Conservation (phyloP, 2,797 vertebrate species). For the Lerista edwardsae region DNA sequence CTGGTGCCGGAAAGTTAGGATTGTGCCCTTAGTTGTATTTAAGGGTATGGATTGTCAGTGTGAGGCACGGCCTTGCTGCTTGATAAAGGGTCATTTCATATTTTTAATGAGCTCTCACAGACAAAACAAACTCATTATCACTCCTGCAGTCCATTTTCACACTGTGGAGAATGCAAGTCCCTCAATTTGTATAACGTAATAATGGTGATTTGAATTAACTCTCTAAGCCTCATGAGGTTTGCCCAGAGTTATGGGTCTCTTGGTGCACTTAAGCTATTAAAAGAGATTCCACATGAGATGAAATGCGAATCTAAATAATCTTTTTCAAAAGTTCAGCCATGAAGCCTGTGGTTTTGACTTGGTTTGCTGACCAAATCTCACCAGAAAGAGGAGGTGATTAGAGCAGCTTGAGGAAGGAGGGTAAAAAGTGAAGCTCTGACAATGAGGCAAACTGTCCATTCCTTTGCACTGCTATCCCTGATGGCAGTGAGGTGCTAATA, state of each 20-base stretch:
- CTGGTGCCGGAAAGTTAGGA: no score
- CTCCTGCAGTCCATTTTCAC: slow-evolving; percentile 4
- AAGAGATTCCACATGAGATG: neutral
- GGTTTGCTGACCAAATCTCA: neutral
- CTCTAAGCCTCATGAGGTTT: neutral
- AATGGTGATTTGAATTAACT: slow-evolving; percentile 30
- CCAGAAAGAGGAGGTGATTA: no score
- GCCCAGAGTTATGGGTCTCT: neutral
- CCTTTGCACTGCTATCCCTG: no score
- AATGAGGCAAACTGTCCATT: no score
- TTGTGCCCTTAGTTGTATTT: slow-evolving; percentile 8
- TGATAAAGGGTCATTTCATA: slow-evolving; percentile 15
- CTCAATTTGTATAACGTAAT: slow-evolving; percentile 5
- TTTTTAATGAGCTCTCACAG: slow-evolving; percentile 21
- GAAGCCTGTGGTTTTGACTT: neutral
- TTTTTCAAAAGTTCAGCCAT: neutral
- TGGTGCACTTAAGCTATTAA: slow-evolving; percentile 5
- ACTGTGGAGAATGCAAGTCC: neutral
- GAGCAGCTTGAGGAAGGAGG: no score
- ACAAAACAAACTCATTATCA: slow-evolving; percentile 28
- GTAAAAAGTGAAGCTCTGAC: no score
- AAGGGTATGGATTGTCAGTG: neutral
- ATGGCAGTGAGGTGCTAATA: no score
- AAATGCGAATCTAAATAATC: neutral
- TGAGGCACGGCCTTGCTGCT: neutral